A percentile compares a stretch with the other conserved stretches of the same genome.
These are phyloP conservation scores for Liparis tanakae DNA, from an alignment of 2,797 vertebrate species.

Conservation along the genomic window DNA sequence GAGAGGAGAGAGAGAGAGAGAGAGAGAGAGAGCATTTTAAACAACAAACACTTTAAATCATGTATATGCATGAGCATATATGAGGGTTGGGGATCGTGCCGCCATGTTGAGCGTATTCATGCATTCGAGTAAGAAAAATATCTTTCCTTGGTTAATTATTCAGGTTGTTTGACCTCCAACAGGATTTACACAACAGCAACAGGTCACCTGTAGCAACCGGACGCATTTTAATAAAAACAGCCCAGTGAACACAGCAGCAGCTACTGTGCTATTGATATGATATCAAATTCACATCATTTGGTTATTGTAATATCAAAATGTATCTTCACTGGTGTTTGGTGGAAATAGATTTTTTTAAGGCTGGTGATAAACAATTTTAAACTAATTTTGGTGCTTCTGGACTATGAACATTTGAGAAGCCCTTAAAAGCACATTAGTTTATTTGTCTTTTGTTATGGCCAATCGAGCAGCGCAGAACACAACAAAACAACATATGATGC, in stretches of 20 bases:
- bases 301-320: background rate
- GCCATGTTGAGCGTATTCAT: slow-evolving; percentile 3
- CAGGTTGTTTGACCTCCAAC: slow-evolving; percentile 11
- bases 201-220: background rate
- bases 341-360: background rate
- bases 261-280: background rate
- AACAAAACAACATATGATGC: background rate
- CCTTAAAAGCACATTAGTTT: no score
- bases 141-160: slow-evolving; percentile 16
- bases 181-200: slow-evolving; percentile 16
- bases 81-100: slow-evolving; percentile 19
- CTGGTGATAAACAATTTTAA: background rate
- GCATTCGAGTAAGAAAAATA: slow-evolving; percentile 10
- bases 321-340: background rate
- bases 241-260: background rate
- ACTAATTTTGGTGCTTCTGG: background rate
- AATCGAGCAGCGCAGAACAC: background rate
- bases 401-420: no score
- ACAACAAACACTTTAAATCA: background rate
- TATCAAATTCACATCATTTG: background rate
- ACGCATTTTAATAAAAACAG: slow-evolving; percentile 15
- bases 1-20: background rate
- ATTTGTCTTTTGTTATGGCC: background rate
- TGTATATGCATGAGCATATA: slow-evolving; percentile 42
- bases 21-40: background rate